phyloP scores from a whole-genome alignment of 2,888 invertebrate species.

The Parnassius smintheus region DNA sequence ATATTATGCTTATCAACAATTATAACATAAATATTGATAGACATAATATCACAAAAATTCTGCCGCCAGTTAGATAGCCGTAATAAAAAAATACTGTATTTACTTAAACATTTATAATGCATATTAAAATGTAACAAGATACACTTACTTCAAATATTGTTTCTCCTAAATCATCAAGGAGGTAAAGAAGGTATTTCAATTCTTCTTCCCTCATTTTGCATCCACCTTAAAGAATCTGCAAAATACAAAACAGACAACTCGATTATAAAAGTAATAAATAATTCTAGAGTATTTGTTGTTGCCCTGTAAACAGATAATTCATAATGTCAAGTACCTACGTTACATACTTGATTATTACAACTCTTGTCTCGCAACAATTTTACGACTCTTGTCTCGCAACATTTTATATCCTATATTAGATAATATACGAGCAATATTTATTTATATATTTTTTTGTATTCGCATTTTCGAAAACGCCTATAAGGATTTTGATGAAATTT shows the following conservation, averaged over 20 bases:
- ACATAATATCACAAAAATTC: too few species aligned
- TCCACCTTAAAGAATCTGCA: slow-evolving; percentile 11
- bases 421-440: not conserved
- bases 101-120: too few species aligned
- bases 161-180: slow-evolving; percentile 61
- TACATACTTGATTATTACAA: slow-evolving; percentile 40
- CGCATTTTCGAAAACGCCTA: too few species aligned
- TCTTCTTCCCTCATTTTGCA: slow-evolving; percentile 69
- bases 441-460: too few species aligned
- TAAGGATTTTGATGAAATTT: too few species aligned
- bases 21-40: too few species aligned
- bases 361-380: slow-evolving; percentile 28
- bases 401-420: not conserved
- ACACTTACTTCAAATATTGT: slow-evolving; percentile 61
- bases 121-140: not conserved
- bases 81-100: too few species aligned
- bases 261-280: not conserved
- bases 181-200: slow-evolving; percentile 62
- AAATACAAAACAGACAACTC: slow-evolving; percentile 8
- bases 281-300: slow-evolving; percentile 17
- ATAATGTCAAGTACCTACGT: slow-evolving; percentile 50
- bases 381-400: not conserved
- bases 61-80: too few species aligned
- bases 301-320: slow-evolving; percentile 43
- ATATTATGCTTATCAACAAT: too few species aligned